phyloP scores from a whole-genome alignment of 2,113 vertebrate genomes.

The Pantherophis guttatus region DNA sequence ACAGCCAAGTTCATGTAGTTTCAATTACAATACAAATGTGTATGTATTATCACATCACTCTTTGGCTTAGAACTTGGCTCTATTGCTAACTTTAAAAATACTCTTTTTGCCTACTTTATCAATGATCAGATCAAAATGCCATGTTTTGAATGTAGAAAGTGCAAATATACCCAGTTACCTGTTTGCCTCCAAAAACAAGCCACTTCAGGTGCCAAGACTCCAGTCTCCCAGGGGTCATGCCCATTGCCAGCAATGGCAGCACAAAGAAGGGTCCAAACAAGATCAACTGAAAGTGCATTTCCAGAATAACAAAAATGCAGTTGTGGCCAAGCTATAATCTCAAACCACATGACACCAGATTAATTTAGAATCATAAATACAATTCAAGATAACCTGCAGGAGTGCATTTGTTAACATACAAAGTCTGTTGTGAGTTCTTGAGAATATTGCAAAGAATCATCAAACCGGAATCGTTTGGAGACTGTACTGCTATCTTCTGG shows the following conservation, averaged over 20 bases:
- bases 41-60: neutral
- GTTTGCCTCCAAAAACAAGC: slow-evolving; percentile 55
- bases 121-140: slow-evolving; percentile 2
- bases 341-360: slow-evolving; percentile 28
- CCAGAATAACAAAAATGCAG: slow-evolving; percentile 51
- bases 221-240: slow-evolving; percentile 12
- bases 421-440: slow-evolving; percentile 72
- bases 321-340: slow-evolving; percentile 48
- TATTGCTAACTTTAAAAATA: neutral
- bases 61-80: slow-evolving; percentile 32
- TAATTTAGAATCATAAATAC: slow-evolving; percentile 40
- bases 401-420: slow-evolving; percentile 58
- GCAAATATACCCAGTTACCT: slow-evolving; percentile 63
- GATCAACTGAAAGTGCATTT: slow-evolving; percentile 68
- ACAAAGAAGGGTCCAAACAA: slow-evolving; percentile 48
- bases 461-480: slow-evolving; percentile 84
- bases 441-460: slow-evolving; percentile 72
- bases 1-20: slow-evolving; percentile 15
- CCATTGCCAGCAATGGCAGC: slow-evolving; percentile 66
- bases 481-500: slow-evolving; percentile 78
- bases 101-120: slow-evolving; percentile 21
- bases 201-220: slow-evolving; percentile 39
- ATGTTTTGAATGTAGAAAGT: slow-evolving; percentile 56
- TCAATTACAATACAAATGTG: slow-evolving; percentile 13
- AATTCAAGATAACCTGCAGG: slow-evolving; percentile 29